These are phyloP conservation scores for Zosterops japonicus DNA, from an alignment of 2,113 vertebrate species.

Conservation along the genomic window DNA sequence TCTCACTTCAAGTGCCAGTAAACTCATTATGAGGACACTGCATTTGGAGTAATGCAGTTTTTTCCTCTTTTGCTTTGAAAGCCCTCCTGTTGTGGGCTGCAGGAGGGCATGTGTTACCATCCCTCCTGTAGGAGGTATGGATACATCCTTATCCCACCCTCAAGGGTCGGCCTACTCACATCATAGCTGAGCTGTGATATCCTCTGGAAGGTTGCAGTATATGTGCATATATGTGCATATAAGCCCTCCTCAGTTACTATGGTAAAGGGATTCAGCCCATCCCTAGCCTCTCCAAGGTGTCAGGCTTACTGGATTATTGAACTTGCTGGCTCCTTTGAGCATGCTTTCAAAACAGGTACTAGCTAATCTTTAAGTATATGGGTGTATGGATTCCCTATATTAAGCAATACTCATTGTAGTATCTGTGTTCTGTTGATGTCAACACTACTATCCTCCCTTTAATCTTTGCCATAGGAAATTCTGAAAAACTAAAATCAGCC, in stretches of 20 bases:
- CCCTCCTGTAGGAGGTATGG: background rate
- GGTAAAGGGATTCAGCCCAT: background rate
- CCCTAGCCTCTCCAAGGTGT: background rate
- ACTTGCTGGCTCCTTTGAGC: background rate
- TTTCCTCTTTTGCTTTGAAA: background rate
- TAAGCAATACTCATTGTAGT: background rate
- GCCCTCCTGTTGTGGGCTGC: background rate
- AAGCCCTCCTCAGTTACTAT: background rate
- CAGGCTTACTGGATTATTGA: slow-evolving; percentile 32
- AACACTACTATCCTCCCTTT: background rate
- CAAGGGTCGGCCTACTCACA: background rate
- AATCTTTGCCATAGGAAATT: background rate
- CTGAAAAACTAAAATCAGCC: background rate
- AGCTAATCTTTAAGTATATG: background rate
- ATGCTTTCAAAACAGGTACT: slow-evolving; percentile 6
- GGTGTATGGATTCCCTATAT: background rate
- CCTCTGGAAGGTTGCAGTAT: background rate
- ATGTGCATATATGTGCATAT: background rate
- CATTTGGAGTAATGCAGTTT: background rate
- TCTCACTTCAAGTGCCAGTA: background rate
- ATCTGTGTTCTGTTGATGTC: background rate
- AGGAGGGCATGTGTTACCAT: background rate
- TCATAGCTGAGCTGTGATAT: background rate
- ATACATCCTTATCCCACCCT: background rate
- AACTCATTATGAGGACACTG: background rate